phyloP scores from a whole-genome alignment of 2,113 vertebrate genomes.

The Aspiorhynchus laticeps region DNA sequence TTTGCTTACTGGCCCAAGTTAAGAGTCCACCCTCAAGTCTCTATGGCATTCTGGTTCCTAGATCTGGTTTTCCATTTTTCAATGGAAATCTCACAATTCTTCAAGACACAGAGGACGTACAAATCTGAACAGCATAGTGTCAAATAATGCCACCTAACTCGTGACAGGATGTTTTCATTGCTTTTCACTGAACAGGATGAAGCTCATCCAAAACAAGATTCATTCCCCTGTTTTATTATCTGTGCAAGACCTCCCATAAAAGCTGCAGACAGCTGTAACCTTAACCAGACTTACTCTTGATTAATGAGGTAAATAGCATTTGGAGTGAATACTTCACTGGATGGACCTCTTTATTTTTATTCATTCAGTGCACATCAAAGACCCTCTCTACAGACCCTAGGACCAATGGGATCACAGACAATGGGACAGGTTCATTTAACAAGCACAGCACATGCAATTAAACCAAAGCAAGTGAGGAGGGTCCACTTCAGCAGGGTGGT shows the following conservation, averaged over 20 bases:
- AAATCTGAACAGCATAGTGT: neutral
- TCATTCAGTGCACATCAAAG: slow-evolving; percentile 50
- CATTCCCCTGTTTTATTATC: slow-evolving; percentile 3
- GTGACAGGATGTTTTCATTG: neutral
- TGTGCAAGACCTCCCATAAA: neutral
- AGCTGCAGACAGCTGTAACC: neutral
- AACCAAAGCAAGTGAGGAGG: neutral
- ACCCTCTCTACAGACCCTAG: slow-evolving; percentile 11
- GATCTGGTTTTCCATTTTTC: neutral
- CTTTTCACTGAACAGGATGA: neutral
- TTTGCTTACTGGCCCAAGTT: neutral
- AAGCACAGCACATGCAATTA: slow-evolving; percentile 16
- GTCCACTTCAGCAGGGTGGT: slow-evolving; percentile 8
- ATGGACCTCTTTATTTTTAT: neutral
- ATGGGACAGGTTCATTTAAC: slow-evolving; percentile 26
- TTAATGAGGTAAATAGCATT: slow-evolving; percentile 33
- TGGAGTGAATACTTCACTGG: slow-evolving; percentile 1
- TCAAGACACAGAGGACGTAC: neutral
- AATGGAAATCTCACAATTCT: neutral
- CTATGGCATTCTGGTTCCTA: neutral
- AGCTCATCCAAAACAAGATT: slow-evolving; percentile 1
- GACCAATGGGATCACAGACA: slow-evolving; percentile 38
- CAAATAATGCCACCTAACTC: neutral
- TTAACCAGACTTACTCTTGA: slow-evolving; percentile 23
- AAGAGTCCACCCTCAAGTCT: neutral